Evolutionary conservation across 2,797 vertebrate genomes (phyloP), one percentile per base, ranked within the genome.

Genomic region (Cygnus olor): DNA sequence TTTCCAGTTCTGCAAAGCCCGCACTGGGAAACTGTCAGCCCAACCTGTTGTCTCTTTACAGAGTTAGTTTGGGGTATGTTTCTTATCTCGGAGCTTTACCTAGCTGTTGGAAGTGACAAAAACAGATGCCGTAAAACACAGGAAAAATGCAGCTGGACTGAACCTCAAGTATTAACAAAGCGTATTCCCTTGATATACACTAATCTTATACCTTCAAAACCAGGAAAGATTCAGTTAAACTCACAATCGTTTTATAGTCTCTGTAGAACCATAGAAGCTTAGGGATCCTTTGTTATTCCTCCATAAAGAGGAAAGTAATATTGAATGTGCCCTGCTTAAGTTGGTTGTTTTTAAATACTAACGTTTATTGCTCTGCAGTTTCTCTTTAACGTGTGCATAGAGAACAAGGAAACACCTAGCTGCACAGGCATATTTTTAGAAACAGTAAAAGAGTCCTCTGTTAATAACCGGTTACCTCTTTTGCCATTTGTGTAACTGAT

Each of bases 171-270:
- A 93, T 96, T 95, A 95, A 71, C 86, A 94, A 93, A 85, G 66
- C 70, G n/a, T 73, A 90, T 92, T 94, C 96, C 95, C 94, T 66
- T 44, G 93, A 87, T 44, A 40, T 78, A 53, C 81, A 85, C 96
- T 94, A 97, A 93, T 93, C 84, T 81, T 87, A n/a, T 72, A 83
- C 94, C 76, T 95, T 85, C 82, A 69, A 93, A 94, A 64, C 91
- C 92, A 95, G 94, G 93, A 94, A 95, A 85, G 96, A 96, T 95
- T 95, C 94, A 83, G 95, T 97, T 96, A 95, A 94, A 92, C 94
- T 89, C 81, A 92, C 94, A 85, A 96, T 90, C n/a, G 0, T 93
- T 96, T 96, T 95, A 96, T 94, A 81, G 94, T 93, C 95, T 97
- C 94, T 64, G 86, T 21, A 96, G 94, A 96, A 90, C 95, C 76